phyloP scores from a whole-genome alignment of 2,888 invertebrate genomes.

The Philereme vetulata region DNA sequence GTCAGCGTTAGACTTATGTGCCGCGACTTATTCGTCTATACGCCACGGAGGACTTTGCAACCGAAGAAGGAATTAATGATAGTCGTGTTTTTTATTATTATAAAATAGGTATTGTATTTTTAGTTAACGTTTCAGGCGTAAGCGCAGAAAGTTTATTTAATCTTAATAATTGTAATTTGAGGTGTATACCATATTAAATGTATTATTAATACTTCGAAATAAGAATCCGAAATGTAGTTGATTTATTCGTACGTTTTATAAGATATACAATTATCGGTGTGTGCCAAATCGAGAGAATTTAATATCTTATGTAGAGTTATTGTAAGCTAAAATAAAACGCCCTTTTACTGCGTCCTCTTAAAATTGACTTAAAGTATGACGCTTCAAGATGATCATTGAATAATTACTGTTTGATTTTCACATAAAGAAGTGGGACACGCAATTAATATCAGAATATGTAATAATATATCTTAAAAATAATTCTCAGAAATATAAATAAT shows the following conservation, averaged over 20 bases:
- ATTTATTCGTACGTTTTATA: not conserved
- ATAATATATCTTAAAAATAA: too few relatives aligned
- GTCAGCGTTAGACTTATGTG: too few relatives aligned
- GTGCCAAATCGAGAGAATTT: constrained; percentile 76
- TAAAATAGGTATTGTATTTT: not conserved
- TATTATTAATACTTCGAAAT: not conserved
- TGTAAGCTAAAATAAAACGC: not conserved
- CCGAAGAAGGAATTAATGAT: too few relatives aligned
- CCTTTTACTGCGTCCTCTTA: too few relatives aligned
- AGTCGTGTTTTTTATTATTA: not conserved
- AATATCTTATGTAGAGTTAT: constrained; percentile 50
- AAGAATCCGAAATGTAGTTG: not conserved
- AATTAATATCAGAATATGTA: too few relatives aligned
- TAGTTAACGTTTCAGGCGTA: not conserved
- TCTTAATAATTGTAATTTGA: not conserved
- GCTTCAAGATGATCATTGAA: too few relatives aligned
- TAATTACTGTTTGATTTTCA: too few relatives aligned
- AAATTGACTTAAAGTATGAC: too few relatives aligned
- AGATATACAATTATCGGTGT: not conserved
- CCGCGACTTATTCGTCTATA: too few relatives aligned
- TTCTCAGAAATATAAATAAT: too few relatives aligned
- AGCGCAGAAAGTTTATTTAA: not conserved
- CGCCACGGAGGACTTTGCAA: too few relatives aligned
- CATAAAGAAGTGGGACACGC: too few relatives aligned
- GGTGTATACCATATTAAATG: not conserved